Conservation (phyloP, 2,797 vertebrate genomes). For the Fratercula arctica region DNA sequence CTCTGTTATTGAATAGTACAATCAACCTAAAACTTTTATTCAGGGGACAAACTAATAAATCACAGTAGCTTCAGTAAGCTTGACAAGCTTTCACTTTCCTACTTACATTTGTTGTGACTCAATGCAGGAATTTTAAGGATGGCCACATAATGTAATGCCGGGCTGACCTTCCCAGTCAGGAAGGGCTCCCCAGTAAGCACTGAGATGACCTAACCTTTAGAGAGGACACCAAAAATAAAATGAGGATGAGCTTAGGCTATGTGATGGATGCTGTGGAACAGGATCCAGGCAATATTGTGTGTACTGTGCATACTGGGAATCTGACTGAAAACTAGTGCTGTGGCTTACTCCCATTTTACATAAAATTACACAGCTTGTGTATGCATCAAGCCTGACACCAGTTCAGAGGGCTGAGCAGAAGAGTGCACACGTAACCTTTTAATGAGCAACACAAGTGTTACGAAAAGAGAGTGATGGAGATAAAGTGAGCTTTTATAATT, state of each 20-base stretch:
- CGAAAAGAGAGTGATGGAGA: neutral
- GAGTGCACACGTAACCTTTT: neutral
- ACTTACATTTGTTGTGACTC: neutral
- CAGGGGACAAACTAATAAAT: constrained; percentile 25
- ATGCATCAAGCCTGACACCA: neutral
- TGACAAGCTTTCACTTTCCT: neutral
- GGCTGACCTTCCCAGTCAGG: neutral
- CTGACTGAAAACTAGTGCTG: neutral
- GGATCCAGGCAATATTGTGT: neutral
- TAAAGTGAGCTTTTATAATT: neutral
- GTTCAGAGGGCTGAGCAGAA: neutral
- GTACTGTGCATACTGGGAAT: neutral
- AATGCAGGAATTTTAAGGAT: neutral
- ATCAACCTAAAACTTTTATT: neutral
- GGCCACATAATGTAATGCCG: neutral
- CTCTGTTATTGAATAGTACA: neutral
- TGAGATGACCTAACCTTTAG: neutral
- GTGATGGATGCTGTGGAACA: neutral
- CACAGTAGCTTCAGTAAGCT: neutral
- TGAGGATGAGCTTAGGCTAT: neutral
- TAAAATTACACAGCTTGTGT: neutral
- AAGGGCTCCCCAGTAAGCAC: neutral
- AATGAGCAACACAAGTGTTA: neutral
- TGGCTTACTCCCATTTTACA: neutral
- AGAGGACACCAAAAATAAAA: neutral